phyloP scores from a whole-genome alignment of 1,140 invertebrate species.

The Lordiphosa clarofinis region DNA sequence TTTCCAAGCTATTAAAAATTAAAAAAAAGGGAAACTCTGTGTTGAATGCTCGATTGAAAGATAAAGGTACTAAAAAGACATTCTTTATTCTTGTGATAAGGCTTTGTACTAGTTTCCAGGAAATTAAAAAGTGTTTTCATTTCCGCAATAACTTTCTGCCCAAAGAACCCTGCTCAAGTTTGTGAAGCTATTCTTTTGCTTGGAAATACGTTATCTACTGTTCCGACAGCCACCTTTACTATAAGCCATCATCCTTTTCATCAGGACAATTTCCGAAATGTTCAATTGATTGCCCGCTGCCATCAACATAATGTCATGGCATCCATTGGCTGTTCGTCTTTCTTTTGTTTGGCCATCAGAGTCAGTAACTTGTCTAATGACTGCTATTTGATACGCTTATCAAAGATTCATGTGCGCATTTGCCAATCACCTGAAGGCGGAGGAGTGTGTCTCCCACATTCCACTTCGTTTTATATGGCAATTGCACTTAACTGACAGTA shows the following conservation, averaged over 20 bases:
- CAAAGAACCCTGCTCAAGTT: conserved; percentile 4
- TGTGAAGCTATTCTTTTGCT: background rate
- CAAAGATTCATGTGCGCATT: conserved; percentile 68
- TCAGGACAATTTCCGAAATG: conserved; percentile 25
- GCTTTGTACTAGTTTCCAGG: background rate
- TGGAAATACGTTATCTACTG: too few relatives aligned
- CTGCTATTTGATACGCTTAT: conserved; percentile 68
- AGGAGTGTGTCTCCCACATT: background rate
- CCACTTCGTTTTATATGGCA: conserved; percentile 28
- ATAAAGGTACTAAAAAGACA: too few relatives aligned
- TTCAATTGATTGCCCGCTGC: conserved; percentile 57
- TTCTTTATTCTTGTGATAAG: too few relatives aligned
- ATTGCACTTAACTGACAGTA: conserved; percentile 64
- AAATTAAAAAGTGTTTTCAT: conserved; percentile 32
- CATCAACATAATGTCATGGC: conserved; percentile 39
- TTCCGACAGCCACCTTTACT: background rate
- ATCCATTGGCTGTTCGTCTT: conserved; percentile 16
- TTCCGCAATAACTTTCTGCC: conserved; percentile 14
- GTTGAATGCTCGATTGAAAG: too few relatives aligned
- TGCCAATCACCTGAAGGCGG: conserved; percentile 39
- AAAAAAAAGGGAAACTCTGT: too few relatives aligned
- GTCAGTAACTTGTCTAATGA: conserved; percentile 64
- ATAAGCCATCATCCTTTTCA: background rate
- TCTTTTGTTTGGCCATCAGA: conserved; percentile 36
- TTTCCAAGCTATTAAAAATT: too few relatives aligned